A percentile compares a stretch with the other conserved stretches of the same genome.
Evolutionary conservation across 2,888 invertebrate genomes (phyloP).

Genomic region (Nomada hirtipes): DNA sequence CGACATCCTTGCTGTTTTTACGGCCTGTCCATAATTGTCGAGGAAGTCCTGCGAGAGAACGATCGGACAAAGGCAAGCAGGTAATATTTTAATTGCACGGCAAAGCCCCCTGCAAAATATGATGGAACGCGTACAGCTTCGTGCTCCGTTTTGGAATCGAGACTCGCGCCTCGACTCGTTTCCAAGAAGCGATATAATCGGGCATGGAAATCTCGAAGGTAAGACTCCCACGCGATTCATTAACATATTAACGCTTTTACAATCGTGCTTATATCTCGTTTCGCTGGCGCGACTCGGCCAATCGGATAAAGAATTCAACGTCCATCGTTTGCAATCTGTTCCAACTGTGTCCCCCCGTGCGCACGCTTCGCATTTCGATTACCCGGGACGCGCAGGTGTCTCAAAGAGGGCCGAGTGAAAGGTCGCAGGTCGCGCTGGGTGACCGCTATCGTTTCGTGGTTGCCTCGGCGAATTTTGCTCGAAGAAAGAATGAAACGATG

Average conservation of each 20-base stretch:
- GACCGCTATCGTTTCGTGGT: neutral
- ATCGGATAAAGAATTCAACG: constrained; percentile 35
- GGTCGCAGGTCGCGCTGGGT: neutral
- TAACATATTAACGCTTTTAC: constrained; percentile 75
- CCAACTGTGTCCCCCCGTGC: no score
- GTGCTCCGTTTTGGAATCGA: constrained; percentile 49
- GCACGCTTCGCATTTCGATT: neutral
- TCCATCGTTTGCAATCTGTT: constrained; percentile 25
- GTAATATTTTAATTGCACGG: no score
- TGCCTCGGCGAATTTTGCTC: no score
- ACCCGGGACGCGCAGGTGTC: neutral
- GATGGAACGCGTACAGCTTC: constrained; percentile 13
- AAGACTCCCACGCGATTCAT: constrained; percentile 73
- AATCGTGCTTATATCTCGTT: constrained; percentile 50
- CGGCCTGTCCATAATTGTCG: constrained; percentile 20
- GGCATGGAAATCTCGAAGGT: constrained; percentile 71
- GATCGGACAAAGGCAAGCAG: neutral
- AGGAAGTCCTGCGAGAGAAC: neutral
- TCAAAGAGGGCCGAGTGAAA: neutral
- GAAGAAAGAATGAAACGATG: no score
- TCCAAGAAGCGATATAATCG: constrained; percentile 71
- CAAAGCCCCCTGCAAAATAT: constrained; percentile 15
- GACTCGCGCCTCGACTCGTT: constrained; percentile 59
- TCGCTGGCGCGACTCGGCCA: constrained; percentile 19
- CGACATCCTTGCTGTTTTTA: constrained; percentile 47